These are phyloP conservation scores for Pseudanteris insignis DNA, from an alignment of 2,888 invertebrate species.

Conservation along the genomic window DNA sequence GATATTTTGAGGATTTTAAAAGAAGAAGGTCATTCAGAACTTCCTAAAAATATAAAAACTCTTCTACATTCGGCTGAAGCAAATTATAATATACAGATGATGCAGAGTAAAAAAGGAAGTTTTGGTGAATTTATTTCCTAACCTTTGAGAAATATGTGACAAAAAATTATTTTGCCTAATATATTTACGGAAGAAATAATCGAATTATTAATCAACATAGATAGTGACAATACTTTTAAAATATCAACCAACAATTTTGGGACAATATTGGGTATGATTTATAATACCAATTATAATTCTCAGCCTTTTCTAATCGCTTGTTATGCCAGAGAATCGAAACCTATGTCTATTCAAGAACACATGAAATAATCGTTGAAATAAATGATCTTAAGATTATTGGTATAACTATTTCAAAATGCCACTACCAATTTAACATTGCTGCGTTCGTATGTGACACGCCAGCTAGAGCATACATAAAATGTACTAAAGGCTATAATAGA, in stretches of 20 bases:
- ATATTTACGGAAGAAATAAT: background rate
- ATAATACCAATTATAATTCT: background rate
- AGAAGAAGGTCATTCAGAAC: background rate
- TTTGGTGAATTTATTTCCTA: slow-evolving; percentile 4
- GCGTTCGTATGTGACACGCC: slow-evolving; percentile 27
- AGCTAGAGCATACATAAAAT: slow-evolving; percentile 37
- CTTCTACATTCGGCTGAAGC: background rate
- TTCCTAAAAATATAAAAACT: slow-evolving; percentile 6
- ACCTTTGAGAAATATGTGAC: background rate
- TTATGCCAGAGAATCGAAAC: background rate
- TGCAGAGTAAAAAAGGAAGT: slow-evolving; percentile 1
- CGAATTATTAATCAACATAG: background rate
- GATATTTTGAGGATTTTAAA: slow-evolving; percentile 1
- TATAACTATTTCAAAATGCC: slow-evolving; percentile 12
- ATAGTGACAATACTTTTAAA: background rate
- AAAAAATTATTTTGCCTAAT: background rate
- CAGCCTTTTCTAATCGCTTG: background rate
- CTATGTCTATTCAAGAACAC: slow-evolving; percentile 6
- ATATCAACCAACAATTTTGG: background rate
- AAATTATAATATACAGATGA: slow-evolving; percentile 5
- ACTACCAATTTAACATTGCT: slow-evolving; percentile 18
- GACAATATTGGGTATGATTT: background rate
- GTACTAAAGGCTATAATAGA: slow-evolving; percentile 23
- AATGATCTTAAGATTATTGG: too few species aligned
- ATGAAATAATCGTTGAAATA: slow-evolving; percentile 18